phyloP scores from a whole-genome alignment of 2,113 vertebrate genomes.

The Alosa alosa region DNA sequence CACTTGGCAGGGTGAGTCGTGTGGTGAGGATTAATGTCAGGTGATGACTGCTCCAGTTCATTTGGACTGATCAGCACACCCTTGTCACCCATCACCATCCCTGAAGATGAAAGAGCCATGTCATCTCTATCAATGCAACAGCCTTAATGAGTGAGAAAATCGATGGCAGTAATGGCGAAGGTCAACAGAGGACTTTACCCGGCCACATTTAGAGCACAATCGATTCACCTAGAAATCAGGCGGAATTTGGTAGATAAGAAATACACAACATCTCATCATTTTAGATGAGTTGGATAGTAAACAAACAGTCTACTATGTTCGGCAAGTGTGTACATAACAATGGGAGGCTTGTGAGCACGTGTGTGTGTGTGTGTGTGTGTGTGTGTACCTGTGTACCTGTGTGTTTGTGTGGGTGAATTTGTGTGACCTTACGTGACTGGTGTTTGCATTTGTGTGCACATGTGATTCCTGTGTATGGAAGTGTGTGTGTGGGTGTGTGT shows the following conservation, averaged over 20 bases:
- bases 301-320: background rate
- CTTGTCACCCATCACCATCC: background rate
- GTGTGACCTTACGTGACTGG: background rate
- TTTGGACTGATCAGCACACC: background rate
- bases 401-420: background rate
- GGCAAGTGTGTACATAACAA: background rate
- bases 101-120: background rate
- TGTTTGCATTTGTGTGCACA: constrained; percentile 31
- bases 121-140: constrained; percentile 1
- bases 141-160: constrained; percentile 13
- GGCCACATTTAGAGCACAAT: background rate
- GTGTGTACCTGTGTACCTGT: too few relatives aligned
- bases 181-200: constrained; percentile 12
- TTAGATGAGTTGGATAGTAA: background rate
- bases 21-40: background rate
- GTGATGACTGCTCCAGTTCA: background rate
- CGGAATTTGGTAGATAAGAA: background rate
- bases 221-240: background rate
- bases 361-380: background rate
- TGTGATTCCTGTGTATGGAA: background rate
- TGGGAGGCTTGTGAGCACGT: background rate
- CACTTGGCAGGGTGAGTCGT: background rate
- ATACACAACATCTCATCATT: background rate
- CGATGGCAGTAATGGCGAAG: background rate
- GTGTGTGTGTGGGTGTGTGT: constrained; percentile 17